Base-by-base conservation (phyloP, 1,140 invertebrate genomes). In the Drosophila baimaii region DNA sequence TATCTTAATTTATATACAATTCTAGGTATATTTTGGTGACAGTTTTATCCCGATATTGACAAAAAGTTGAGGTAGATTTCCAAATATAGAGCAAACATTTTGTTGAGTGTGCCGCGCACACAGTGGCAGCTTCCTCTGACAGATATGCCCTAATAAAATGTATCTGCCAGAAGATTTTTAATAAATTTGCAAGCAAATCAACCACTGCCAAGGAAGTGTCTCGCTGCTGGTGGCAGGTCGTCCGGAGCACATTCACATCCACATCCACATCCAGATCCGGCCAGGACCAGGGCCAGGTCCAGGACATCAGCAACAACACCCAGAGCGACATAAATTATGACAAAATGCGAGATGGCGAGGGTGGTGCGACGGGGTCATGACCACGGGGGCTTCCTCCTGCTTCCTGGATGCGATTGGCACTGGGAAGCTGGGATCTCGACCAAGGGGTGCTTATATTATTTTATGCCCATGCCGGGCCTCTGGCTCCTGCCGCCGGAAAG, bases 301-400 rank as follows among this genome's bases (percentile, higher is more conserved):
- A 54, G 68, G 59, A 73, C 66, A 88, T 73, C 79, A 82, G 75
- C 61, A 85, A 81, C 82, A 86, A 88, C 84, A 88, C 84, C 84
- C 84, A 89, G 52, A 79, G 84, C 84, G 84, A 89, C 84, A 88
- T 88, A 88, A 88, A 89, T 88, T 84, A 88, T 88, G 84, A 89
- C 84, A 89, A 89, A 88, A 88, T 88, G 88, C 88, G 80, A 77
- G 74, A 77, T 62, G 79, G 47, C 68, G 69, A 54, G 39, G 55
- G 43, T 31, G 55, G 43, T 31, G 21, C 29, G 51, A 27, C 33
- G 46, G 54, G 72, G 79, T 39, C 52, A 72, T 58, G 64, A 79
- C 64, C 78, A 81, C 41, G 59, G 70, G 61, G 61, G 57, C 73
- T 75, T 71, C 65, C 63, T 51, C 76, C n/a, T n/a, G n/a, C n/a